Evolutionary conservation across 2,888 invertebrate genomes (phyloP), one percentile per base, ranked within the genome.

Genomic region (Tetramorium bicarinatum): DNA sequence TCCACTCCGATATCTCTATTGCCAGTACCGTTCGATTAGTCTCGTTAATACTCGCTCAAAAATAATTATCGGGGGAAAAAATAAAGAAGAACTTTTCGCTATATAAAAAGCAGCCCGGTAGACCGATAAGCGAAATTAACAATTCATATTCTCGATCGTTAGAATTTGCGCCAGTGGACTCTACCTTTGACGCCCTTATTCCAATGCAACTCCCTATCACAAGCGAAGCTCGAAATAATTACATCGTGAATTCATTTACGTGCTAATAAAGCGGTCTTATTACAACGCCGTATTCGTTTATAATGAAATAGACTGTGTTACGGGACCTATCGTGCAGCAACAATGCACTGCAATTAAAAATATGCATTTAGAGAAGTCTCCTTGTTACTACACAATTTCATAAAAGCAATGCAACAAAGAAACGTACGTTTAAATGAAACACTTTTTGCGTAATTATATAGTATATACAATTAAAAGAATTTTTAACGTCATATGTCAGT

Each of bases 181-280:
- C 34, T 34, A 59, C 13, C 75, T 59, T 59, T 74, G 79, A 79
- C 15, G 18, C 56, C 8, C 21, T 56, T 56, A 34, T 59, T 79
- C 34, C 29, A 44, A 72, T 21, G 13, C 34, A 18, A 11, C 11
- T 6, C 21, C 29, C n/a, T 11, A 18, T 0, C 29, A n/a, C 44
- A 44, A 29, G 3, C 38, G 18, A 38, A 72, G 34, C 44, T 72
- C 56, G 56, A 74, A 59, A 75, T 75, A 59, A 80, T 80, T 74
- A 80, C 79, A 49, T 80, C 47, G 76, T 21, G 47, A 38, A 75
- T 74, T 80, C 75, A 74, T 80, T 80, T 74, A 80, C 47, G 56
- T 74, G 79, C 59, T 80, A 74, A 80, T 80, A 80, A 75, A 80
- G 75, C 75, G 38, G 38, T 75, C 79, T 74, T 79, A 52, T 52